These are phyloP conservation scores for Xylocopa sonorina DNA, from an alignment of 1,140 invertebrate species.

Conservation along the genomic window DNA sequence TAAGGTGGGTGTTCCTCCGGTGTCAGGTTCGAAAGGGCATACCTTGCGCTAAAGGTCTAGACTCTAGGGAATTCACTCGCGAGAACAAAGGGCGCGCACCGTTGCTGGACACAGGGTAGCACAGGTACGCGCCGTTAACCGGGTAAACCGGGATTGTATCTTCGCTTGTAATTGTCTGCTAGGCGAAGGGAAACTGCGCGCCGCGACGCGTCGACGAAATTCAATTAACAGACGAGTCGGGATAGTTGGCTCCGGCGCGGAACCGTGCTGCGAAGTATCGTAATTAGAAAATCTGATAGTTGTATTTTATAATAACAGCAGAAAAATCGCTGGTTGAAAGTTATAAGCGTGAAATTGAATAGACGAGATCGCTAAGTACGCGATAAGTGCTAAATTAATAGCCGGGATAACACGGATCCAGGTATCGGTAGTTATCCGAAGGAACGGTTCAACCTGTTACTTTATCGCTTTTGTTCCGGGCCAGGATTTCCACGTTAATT, in stretches of 20 bases:
- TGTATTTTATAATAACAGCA: no score
- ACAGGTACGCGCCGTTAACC: background rate
- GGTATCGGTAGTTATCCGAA: background rate
- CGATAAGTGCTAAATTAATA: background rate
- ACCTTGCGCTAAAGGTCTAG: background rate
- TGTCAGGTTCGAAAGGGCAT: slow-evolving; percentile 31
- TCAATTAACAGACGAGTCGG: background rate
- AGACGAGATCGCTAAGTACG: no score
- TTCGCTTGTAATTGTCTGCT: background rate
- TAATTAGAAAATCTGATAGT: no score
- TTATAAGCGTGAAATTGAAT: background rate
- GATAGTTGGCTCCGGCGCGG: no score
- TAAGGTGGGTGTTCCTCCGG: slow-evolving; percentile 42
- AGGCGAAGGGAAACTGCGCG: background rate
- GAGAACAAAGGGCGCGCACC: background rate
- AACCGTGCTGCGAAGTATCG: no score
- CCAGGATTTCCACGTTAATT: slow-evolving; percentile 9
- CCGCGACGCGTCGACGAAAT: background rate
- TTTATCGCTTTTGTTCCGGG: background rate
- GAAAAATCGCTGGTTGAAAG: no score
- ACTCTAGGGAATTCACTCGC: background rate
- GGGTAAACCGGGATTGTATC: background rate
- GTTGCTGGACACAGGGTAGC: background rate
- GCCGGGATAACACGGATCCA: background rate
- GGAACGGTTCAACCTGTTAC: background rate